Evolutionary conservation across 2,888 invertebrate genomes (phyloP), one percentile per base, ranked within the genome.

Genomic region (Latrodectus elegans): DNA sequence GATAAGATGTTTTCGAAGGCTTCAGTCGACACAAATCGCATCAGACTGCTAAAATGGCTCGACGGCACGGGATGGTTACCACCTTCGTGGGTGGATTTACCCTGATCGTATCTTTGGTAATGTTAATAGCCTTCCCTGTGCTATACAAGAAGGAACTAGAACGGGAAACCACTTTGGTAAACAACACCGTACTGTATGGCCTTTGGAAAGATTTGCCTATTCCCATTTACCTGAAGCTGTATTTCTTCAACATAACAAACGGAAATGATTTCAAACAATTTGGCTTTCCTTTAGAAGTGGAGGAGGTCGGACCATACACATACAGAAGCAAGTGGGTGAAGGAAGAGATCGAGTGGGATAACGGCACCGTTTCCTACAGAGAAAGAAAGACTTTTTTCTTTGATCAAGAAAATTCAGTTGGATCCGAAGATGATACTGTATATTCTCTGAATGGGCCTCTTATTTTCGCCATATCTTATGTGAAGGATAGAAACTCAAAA

Each of bases 301-400:
- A 64, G 3, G 86, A 89, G 78, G 81, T 89, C 4, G 89, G 89
- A 15, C 89, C 89, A 22, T 89, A 89, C 53, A 81, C 84, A 0
- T 89, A 86, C 65, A 68, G 65, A 51, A 73, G 75, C 26, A 64
- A 71, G 15, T 87, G 89, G 84, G 76, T 89, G 55, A 92, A 92
- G 83, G 79, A 90, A 74, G 89, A 91, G 77, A 89, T 92, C 53
- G 89, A 88, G 10, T 91, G 90, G 82, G 86, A 83, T 9, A 91
- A 91, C 89, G 87, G 89, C 52, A 91, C 91, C 0, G 89, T 92
- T 12, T 88, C 91, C 1, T 92, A 91, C 89, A 83, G 89, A 64
- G 91, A 92, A 84, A 82, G 90, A 9, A 90, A 91, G 68, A 84
- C 84, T 14, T 91, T 89, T 70, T 51, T 84, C 8, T 91, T 91